phyloP scores from a whole-genome alignment of 2,113 vertebrate genomes.

The Clarias batrachus region DNA sequence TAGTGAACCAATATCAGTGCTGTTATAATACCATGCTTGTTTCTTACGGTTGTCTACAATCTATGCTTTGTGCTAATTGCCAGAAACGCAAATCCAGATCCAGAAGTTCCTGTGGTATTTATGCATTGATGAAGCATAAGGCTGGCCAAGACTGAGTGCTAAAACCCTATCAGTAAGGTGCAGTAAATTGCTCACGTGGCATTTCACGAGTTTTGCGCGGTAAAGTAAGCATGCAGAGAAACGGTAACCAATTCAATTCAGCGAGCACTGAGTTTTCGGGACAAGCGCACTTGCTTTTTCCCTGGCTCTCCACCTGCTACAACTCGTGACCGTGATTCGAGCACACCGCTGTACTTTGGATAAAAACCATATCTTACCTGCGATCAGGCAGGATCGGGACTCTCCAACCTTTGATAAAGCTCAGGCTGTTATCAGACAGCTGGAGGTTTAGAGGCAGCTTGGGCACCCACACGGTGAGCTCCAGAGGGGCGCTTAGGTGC shows the following conservation, averaged over 20 bases:
- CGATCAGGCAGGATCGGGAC: constrained; percentile 91
- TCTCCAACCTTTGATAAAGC: constrained; percentile 98
- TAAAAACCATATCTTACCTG: constrained; percentile 73
- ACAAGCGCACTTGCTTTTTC: background rate
- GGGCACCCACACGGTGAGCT: constrained; percentile 97
- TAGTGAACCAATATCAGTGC: too few species aligned
- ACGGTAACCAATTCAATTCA: background rate
- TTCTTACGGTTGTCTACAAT: background rate
- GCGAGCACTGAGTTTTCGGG: background rate
- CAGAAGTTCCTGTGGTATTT: background rate
- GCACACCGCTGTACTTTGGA: background rate
- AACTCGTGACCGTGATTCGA: background rate
- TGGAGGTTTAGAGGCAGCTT: constrained; percentile 91
- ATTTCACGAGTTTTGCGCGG: background rate
- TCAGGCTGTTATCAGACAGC: constrained; percentile 84
- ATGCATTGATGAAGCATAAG: background rate
- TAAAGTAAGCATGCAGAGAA: background rate
- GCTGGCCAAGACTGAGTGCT: background rate
- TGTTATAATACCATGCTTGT: background rate
- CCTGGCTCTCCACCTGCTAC: background rate
- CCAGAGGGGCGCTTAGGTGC: constrained; percentile 86
- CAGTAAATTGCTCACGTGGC: background rate
- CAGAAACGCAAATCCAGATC: background rate
- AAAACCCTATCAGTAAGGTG: background rate
- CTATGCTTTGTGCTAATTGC: background rate